Evolutionary conservation across 2,113 vertebrate species (phyloP).

Genomic region (Cyprinodon brontotheroides): DNA sequence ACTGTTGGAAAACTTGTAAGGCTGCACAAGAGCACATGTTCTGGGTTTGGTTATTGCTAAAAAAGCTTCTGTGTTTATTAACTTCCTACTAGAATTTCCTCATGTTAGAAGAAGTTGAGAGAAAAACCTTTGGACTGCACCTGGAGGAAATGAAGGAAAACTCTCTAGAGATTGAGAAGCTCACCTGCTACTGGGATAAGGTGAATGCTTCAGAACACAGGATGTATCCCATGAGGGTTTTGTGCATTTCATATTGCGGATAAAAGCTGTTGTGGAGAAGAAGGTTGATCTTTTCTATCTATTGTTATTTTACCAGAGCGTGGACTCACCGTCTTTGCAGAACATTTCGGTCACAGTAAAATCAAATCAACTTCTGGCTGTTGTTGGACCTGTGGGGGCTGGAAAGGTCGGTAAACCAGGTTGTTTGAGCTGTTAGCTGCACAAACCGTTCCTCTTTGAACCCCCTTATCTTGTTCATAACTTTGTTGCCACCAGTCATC

Average conservation of each 20-base stretch:
- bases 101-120: conserved; percentile 44
- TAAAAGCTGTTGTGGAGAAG: too few species aligned
- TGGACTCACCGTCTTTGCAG: conserved; percentile 86
- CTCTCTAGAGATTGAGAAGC: conserved; percentile 79
- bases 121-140: background rate
- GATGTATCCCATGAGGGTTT: background rate
- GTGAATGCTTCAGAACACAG: conserved; percentile 26
- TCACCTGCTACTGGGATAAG: conserved; percentile 91
- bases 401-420: conserved; percentile 85
- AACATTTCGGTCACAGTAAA: conserved; percentile 83
- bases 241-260: background rate
- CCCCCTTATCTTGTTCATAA: background rate
- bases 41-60: background rate
- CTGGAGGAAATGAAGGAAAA: conserved; percentile 64
- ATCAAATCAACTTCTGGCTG: conserved; percentile 84
- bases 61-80: background rate
- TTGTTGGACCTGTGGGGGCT: conserved; percentile 94
- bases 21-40: background rate
- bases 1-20: background rate
- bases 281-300: background rate
- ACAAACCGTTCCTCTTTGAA: background rate
- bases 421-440: too few species aligned
- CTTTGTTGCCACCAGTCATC: conserved; percentile 83
- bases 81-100: conserved; percentile 44
- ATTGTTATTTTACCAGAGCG: conserved; percentile 65